Conservation (phyloP, 1,140 invertebrate species). For the Lamellibrachia luymesi region DNA sequence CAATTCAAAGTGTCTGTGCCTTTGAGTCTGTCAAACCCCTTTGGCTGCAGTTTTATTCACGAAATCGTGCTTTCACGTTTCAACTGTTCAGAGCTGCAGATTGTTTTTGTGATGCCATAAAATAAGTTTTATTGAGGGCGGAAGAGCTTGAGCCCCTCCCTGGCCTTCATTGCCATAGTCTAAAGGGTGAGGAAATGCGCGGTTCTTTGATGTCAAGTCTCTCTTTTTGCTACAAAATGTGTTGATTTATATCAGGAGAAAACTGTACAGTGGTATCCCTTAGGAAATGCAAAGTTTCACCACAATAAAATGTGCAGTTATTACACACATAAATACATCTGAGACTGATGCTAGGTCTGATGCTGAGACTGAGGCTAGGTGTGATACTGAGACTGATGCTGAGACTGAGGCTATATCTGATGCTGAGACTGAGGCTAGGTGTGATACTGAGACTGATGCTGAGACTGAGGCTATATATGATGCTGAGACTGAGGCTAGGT, state of each 20-base stretch:
- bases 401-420: too few relatives aligned
- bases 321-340: too few relatives aligned
- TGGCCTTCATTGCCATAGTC: neutral
- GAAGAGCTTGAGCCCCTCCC: neutral
- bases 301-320: too few relatives aligned
- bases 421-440: too few relatives aligned
- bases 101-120: neutral
- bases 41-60: neutral
- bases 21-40: neutral
- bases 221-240: neutral
- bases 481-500: too few relatives aligned
- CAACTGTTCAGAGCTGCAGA: neutral
- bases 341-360: too few relatives aligned
- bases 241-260: neutral
- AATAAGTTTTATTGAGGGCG: neutral
- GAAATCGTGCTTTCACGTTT: neutral
- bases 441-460: too few relatives aligned
- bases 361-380: too few relatives aligned
- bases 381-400: too few relatives aligned
- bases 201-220: neutral
- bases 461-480: too few relatives aligned
- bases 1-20: neutral
- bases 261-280: neutral
- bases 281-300: neutral
- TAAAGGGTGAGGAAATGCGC: neutral